These are phyloP conservation scores for Pseudochirops corinnae DNA, from an alignment of 2,797 vertebrate genomes.

Conservation along the genomic window DNA sequence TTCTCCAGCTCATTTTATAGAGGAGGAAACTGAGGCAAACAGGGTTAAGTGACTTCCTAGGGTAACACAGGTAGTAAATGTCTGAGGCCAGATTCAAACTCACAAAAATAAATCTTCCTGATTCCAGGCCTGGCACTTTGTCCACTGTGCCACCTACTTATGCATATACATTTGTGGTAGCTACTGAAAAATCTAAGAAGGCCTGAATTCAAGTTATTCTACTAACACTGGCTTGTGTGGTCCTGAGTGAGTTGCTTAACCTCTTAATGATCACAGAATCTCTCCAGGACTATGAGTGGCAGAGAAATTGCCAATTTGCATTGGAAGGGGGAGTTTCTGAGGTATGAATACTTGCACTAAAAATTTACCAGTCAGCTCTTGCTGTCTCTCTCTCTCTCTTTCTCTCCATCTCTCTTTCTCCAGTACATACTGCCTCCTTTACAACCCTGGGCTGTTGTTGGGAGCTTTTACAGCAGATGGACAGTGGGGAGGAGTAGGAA, in stretches of 20 bases:
- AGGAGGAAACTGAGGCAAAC: not conserved
- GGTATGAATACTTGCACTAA: not conserved
- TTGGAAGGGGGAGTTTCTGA: not conserved
- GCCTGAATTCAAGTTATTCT: not conserved
- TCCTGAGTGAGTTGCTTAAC: not conserved
- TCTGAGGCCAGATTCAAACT: not conserved
- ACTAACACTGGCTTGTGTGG: not conserved
- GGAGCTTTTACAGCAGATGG: not conserved
- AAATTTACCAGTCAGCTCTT: not conserved
- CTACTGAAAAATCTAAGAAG: not conserved
- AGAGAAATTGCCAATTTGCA: not conserved
- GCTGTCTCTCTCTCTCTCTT: not conserved
- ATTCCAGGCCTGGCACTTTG: not conserved
- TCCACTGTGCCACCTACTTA: not conserved
- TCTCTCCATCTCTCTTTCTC: not conserved
- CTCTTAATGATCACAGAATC: not conserved
- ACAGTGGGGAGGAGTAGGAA: not conserved
- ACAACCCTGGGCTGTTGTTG: not conserved
- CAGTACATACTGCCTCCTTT: not conserved
- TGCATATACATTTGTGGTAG: not conserved
- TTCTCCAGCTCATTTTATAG: not conserved
- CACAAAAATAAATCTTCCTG: not conserved
- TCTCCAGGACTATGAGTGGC: not conserved
- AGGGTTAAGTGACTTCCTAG: not conserved
- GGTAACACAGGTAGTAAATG: not conserved